A percentile compares a stretch with the other conserved stretches of the same genome.
Evolutionary conservation across 2,888 invertebrate species (phyloP).

Genomic region (Aspidiotus rigidus): DNA sequence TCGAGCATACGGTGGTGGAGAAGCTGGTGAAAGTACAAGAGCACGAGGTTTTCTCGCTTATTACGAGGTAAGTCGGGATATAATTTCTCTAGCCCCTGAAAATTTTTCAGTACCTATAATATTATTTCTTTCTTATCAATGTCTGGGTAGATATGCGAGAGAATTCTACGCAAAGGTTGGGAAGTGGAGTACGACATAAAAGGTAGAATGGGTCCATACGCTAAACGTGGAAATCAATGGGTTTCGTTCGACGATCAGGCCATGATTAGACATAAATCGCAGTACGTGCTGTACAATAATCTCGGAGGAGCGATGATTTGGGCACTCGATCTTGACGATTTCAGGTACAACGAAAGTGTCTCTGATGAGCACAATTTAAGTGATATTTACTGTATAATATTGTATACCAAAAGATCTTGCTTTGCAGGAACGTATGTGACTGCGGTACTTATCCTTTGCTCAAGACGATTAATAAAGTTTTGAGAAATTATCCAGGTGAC

Average conservation of each 20-base stretch:
- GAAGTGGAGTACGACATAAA: conserved; percentile 65
- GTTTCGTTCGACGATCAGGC: conserved; percentile 83
- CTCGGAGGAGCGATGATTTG: conserved; percentile 83
- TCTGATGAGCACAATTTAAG: not conserved
- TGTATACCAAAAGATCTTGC: not conserved
- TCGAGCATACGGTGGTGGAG: conserved; percentile 74
- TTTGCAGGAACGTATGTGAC: conserved; percentile 56
- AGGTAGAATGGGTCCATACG: conserved; percentile 80
- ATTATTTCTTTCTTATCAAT: not conserved
- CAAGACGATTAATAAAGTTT: conserved; percentile 67
- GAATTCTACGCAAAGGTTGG: conserved; percentile 66
- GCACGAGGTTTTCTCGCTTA: conserved; percentile 80
- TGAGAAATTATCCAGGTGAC: conserved; percentile 57
- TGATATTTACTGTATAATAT: not conserved
- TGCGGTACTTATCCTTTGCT: conserved; percentile 75
- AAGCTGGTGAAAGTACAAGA: conserved; percentile 77
- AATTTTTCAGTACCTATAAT: not conserved
- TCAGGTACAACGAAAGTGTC: conserved; percentile 44
- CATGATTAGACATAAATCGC: conserved; percentile 73
- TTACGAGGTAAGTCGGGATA: conserved; percentile 57
- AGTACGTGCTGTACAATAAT: conserved; percentile 67
- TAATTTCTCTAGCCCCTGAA: not conserved
- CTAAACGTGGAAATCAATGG: conserved; percentile 77
- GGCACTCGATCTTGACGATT: conserved; percentile 82
- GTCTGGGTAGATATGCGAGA: conserved; percentile 62